A percentile compares a stretch with the other conserved stretches of the same genome.
These are phyloP conservation scores for Poeciliopsis turrubarensis DNA, from an alignment of 2,113 vertebrate species.

Conservation along the genomic window DNA sequence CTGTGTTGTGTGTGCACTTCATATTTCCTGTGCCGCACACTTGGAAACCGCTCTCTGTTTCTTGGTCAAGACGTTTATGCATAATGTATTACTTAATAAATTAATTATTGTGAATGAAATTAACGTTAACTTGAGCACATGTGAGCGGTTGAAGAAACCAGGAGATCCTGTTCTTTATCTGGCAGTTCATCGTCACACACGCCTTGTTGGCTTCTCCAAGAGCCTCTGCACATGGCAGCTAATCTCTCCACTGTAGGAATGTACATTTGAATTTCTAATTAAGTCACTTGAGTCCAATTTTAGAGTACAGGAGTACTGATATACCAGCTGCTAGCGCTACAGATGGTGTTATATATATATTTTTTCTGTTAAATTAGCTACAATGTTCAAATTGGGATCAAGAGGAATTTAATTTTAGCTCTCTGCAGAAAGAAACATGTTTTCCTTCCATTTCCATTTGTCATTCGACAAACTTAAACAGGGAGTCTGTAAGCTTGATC, in stretches of 20 bases:
- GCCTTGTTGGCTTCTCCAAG: neutral
- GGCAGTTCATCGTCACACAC: constrained; percentile 21
- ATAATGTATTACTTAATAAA: neutral
- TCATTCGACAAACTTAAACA: neutral
- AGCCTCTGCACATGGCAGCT: neutral
- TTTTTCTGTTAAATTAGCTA: neutral
- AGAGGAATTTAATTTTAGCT: neutral
- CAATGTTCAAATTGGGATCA: constrained; percentile 3
- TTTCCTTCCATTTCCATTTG: neutral
- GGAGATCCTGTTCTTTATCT: constrained; percentile 11
- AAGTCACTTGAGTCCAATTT: constrained; percentile 4
- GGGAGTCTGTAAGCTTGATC: neutral
- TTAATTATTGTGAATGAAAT: neutral
- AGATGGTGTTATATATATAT: neutral
- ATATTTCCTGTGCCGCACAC: constrained; percentile 10
- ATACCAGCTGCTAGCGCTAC: neutral
- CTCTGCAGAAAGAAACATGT: neutral
- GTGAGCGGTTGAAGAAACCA: constrained; percentile 35
- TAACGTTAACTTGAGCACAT: constrained; percentile 17
- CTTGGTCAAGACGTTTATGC: constrained; percentile 4
- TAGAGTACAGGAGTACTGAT: neutral
- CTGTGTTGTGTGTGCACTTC: neutral
- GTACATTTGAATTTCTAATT: constrained; percentile 17
- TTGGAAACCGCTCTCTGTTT: neutral
- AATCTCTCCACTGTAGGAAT: constrained; percentile 8